Evolutionary conservation across 2,888 invertebrate genomes (phyloP).

Genomic region (Drosophila vallismaia): DNA sequence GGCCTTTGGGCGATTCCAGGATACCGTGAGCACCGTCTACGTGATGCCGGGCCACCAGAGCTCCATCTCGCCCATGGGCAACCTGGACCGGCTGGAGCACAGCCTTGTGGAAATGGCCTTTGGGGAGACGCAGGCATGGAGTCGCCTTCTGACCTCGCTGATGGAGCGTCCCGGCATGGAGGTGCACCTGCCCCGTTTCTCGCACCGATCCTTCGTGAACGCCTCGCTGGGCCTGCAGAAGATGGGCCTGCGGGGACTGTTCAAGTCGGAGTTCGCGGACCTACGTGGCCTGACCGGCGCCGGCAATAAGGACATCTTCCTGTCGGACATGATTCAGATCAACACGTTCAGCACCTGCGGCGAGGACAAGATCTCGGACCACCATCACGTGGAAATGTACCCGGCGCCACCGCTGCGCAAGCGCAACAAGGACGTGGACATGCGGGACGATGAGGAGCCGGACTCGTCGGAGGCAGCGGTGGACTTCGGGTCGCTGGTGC

Average conservation of each 20-base stretch:
- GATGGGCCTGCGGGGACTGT: slow-evolving; percentile 93
- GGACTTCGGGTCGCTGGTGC: slow-evolving; percentile 81
- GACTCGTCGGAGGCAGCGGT: slow-evolving; percentile 80
- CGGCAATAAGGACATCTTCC: slow-evolving; percentile 89
- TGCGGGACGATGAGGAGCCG: slow-evolving; percentile 67
- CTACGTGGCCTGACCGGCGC: slow-evolving; percentile 92
- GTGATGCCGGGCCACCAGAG: slow-evolving; percentile 95
- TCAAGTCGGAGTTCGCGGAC: slow-evolving; percentile 90
- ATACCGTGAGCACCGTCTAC: slow-evolving; percentile 91
- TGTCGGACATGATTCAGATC: slow-evolving; percentile 93
- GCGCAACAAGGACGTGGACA: slow-evolving; percentile 83
- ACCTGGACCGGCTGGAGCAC: slow-evolving; percentile 89
- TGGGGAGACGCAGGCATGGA: slow-evolving; percentile 88
- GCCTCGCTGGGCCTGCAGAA: slow-evolving; percentile 90
- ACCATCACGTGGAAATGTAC: slow-evolving; percentile 92
- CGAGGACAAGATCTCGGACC: slow-evolving; percentile 88
- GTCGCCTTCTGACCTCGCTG: slow-evolving; percentile 89
- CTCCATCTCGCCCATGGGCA: slow-evolving; percentile 91
- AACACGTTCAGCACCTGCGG: slow-evolving; percentile 94
- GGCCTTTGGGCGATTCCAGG: slow-evolving; percentile 89
- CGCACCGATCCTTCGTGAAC: slow-evolving; percentile 92
- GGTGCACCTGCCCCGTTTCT: slow-evolving; percentile 92
- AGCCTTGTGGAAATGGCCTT: slow-evolving; percentile 88
- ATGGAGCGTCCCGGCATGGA: slow-evolving; percentile 91
- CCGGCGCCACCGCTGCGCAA: slow-evolving; percentile 88